These are phyloP conservation scores for Oceanodroma leucorhoa DNA, from an alignment of 2,797 vertebrate species.

Conservation along the genomic window DNA sequence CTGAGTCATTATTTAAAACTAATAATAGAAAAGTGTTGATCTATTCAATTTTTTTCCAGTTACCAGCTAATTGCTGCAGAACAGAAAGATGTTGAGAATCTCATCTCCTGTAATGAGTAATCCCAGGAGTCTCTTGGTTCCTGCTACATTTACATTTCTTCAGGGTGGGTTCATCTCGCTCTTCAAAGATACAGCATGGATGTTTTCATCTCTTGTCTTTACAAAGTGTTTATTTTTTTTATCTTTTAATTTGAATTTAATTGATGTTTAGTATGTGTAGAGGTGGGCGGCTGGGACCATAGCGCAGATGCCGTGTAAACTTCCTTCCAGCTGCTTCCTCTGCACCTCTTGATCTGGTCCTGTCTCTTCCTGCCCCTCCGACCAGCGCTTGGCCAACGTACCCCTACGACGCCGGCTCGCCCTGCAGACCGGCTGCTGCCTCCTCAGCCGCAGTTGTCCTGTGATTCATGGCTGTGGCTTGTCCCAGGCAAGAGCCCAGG, in stretches of 20 bases:
- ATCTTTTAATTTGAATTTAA: conserved; percentile 15
- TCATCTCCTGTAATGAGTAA: conserved; percentile 36
- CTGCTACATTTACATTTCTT: conserved; percentile 53
- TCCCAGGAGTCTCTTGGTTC: conserved; percentile 24
- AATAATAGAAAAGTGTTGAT: conserved; percentile 59
- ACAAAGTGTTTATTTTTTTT: conserved; percentile 14
- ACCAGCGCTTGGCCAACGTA: not conserved
- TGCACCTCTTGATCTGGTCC: not conserved
- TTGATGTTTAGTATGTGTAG: not conserved
- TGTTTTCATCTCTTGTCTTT: conserved; percentile 38
- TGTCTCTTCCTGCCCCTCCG: not conserved
- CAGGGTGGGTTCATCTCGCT: not conserved
- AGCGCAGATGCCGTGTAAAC: not conserved
- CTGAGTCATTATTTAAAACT: conserved; percentile 58
- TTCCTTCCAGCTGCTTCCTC: conserved; percentile 42
- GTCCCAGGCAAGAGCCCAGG: not conserved
- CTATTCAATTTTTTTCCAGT: conserved; percentile 14
- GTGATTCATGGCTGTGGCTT: not conserved
- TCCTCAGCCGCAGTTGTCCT: not conserved
- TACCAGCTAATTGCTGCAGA: conserved; percentile 55
- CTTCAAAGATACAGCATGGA: not conserved
- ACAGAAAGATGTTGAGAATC: conserved; percentile 37
- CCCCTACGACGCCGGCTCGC: accelerated
- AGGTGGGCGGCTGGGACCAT: not conserved
- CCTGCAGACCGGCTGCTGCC: not conserved